A percentile compares a stretch with the other conserved stretches of the same genome.
phyloP scores from a whole-genome alignment of 2,113 vertebrate genomes.

The Dromas ardeola region DNA sequence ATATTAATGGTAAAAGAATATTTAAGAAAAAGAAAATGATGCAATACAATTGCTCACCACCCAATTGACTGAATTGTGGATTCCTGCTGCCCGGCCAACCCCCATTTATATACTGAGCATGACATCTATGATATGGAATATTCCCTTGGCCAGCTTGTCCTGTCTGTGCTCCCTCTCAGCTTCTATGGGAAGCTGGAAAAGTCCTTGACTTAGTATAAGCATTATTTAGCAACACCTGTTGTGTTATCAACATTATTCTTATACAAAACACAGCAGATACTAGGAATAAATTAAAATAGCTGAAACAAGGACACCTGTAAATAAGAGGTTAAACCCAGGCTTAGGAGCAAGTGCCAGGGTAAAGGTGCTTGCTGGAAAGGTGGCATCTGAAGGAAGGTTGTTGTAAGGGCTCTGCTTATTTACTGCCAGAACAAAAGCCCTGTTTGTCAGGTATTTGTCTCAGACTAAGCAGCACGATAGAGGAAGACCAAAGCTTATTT shows the following conservation, averaged over 20 bases:
- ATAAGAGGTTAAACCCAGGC: constrained; percentile 7
- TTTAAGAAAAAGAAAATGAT: background rate
- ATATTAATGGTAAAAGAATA: background rate
- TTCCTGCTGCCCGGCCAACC: background rate
- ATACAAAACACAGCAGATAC: background rate
- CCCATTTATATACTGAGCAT: background rate
- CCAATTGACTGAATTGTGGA: background rate
- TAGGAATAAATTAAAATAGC: background rate
- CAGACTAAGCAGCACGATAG: background rate
- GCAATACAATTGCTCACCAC: background rate
- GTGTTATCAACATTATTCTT: background rate
- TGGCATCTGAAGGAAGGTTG: background rate
- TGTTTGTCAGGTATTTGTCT: background rate
- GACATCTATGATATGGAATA: background rate
- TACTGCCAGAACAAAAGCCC: background rate
- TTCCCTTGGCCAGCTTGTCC: background rate
- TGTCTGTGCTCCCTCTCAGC: background rate
- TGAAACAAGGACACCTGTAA: background rate
- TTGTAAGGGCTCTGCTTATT: background rate
- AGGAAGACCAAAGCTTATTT: background rate
- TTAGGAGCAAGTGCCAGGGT: background rate
- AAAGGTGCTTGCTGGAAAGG: background rate
- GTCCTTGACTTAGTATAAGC: background rate
- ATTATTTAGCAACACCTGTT: background rate
- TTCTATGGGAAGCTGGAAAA: background rate